These are phyloP conservation scores for Meliscaeva auricollis DNA, from an alignment of 2,888 invertebrate species.

Conservation along the genomic window DNA sequence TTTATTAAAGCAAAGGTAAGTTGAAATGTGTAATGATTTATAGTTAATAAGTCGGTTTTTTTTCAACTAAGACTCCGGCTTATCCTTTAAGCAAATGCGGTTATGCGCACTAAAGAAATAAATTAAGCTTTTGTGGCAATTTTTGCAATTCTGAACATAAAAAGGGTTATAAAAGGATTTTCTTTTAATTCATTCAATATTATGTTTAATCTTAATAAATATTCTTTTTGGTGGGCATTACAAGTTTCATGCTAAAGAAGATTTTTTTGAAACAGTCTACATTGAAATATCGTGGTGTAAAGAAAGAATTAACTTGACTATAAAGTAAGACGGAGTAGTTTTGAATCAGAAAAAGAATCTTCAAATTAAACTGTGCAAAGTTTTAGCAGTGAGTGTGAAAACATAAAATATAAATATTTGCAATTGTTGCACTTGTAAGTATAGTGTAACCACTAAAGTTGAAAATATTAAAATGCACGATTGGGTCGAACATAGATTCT, in stretches of 20 bases:
- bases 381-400: no score
- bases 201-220: no score
- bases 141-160: not conserved
- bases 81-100: not conserved
- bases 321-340: no score
- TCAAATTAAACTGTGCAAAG: not conserved
- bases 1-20: not conserved
- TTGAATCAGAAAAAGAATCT: not conserved
- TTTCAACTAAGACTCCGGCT: no score
- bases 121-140: not conserved
- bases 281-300: not conserved
- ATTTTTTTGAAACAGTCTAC: not conserved
- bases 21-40: slow-evolving; percentile 5
- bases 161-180: not conserved
- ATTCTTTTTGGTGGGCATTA: no score
- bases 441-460: no score
- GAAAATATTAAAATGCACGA: no score
- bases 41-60: no score
- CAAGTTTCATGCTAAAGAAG: not conserved
- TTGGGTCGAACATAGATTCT: no score
- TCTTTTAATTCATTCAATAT: no score
- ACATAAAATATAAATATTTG: no score
- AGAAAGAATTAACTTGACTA: not conserved
- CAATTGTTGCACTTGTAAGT: no score
- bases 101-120: slow-evolving; percentile 1